These are phyloP conservation scores for Amiota mariae DNA, from an alignment of 2,888 invertebrate species.

Conservation along the genomic window DNA sequence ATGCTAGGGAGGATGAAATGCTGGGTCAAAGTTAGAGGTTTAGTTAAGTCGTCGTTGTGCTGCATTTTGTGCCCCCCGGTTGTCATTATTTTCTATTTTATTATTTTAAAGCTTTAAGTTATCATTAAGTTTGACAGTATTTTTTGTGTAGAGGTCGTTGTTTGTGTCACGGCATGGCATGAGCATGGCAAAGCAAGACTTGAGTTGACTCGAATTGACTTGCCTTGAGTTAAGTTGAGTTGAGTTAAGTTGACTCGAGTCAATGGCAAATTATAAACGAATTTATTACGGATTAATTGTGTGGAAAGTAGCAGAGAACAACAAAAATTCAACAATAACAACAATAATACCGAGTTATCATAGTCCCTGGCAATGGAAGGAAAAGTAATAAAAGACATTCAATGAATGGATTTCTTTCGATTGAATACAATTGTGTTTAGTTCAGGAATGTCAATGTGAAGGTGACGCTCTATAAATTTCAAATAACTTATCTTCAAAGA, in stretches of 20 bases:
- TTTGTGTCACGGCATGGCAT: neutral
- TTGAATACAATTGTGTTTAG: too few relatives aligned
- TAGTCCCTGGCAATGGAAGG: too few relatives aligned
- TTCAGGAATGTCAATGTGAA: too few relatives aligned
- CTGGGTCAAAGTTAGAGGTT: neutral
- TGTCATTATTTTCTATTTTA: slow-evolving; percentile 42
- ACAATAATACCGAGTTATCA: too few relatives aligned
- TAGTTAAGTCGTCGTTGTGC: neutral
- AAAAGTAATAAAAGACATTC: too few relatives aligned
- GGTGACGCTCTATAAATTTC: too few relatives aligned
- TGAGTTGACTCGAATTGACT: neutral
- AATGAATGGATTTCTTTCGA: too few relatives aligned
- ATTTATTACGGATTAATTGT: slow-evolving; percentile 71
- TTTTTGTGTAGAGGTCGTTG: slow-evolving; percentile 2
- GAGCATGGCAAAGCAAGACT: neutral
- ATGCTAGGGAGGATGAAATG: neutral
- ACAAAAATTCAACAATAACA: neutral
- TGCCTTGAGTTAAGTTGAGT: neutral
- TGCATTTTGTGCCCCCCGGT: slow-evolving; percentile 6
- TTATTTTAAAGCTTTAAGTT: slow-evolving; percentile 60
- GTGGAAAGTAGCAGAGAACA: slow-evolving; percentile 61
- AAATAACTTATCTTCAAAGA: too few relatives aligned
- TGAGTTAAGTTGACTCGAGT: slow-evolving; percentile 33
- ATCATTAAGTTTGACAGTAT: slow-evolving; percentile 35
- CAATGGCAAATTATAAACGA: slow-evolving; percentile 71